Evolutionary conservation across 2,888 invertebrate genomes (phyloP).

Genomic region (Mactromeris polynyma): DNA sequence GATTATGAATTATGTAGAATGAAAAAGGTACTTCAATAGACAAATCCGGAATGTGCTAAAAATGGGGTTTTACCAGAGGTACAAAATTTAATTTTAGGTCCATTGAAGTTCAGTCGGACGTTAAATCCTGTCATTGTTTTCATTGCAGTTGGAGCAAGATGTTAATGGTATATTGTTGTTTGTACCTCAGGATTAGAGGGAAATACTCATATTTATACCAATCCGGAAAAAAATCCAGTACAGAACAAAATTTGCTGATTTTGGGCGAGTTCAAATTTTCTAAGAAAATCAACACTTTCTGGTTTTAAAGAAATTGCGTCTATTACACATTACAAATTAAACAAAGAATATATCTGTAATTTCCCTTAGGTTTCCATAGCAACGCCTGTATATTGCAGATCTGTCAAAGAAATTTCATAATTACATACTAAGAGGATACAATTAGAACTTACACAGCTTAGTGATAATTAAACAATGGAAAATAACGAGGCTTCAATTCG

Average conservation of each 20-base stretch:
- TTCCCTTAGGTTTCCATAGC: neutral
- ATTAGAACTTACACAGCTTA: neutral
- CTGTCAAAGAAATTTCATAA: constrained; percentile 12
- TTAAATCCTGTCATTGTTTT: too few species aligned
- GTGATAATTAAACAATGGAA: neutral
- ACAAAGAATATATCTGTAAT: constrained; percentile 7
- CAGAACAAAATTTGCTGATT: neutral
- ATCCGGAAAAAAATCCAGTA: neutral
- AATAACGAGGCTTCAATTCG: neutral
- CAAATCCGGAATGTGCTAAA: too few species aligned
- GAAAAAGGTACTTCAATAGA: too few species aligned
- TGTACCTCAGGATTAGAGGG: too few species aligned
- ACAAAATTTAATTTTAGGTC: too few species aligned
- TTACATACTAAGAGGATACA: neutral
- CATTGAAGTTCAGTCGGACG: too few species aligned
- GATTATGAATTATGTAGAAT: too few species aligned
- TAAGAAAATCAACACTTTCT: neutral
- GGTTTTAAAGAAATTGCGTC: neutral
- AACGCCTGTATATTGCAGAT: neutral
- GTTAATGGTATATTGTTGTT: too few species aligned
- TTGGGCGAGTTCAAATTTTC: neutral
- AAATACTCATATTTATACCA: too few species aligned
- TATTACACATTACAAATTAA: constrained; percentile 14
- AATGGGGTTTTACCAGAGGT: too few species aligned
- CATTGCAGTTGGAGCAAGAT: too few species aligned